Conservation (phyloP, 2,888 invertebrate species). For the Trichacis sp. region DNA sequence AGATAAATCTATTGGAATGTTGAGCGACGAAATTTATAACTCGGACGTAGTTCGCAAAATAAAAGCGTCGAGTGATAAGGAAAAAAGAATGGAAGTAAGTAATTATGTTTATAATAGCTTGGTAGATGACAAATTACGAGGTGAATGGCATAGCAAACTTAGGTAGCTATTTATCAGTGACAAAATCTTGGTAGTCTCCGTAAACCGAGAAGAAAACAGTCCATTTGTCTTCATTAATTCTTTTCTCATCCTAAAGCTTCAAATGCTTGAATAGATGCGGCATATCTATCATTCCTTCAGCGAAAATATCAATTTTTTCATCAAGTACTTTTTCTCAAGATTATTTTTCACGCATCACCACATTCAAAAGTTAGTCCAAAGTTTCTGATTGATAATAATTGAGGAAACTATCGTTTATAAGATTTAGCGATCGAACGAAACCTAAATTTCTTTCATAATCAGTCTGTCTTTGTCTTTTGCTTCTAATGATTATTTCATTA, state of each 20-base stretch:
- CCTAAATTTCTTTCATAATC: too few relatives aligned
- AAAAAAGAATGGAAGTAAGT: not conserved
- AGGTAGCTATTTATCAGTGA: constrained; percentile 7
- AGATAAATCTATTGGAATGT: too few relatives aligned
- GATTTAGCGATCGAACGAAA: too few relatives aligned
- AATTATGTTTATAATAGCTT: constrained; percentile 3
- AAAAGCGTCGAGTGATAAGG: not conserved
- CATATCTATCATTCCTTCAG: constrained; percentile 1
- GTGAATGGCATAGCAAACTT: constrained; percentile 2
- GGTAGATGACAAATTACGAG: constrained; percentile 2
- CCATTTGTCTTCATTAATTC: constrained; percentile 12
- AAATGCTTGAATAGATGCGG: constrained; percentile 1
- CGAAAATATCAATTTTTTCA: too few relatives aligned
- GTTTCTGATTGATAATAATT: too few relatives aligned
- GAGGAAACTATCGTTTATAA: too few relatives aligned
- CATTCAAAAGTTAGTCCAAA: too few relatives aligned
- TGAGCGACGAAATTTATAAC: not conserved
- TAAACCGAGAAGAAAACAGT: not conserved
- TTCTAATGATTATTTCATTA: too few relatives aligned
- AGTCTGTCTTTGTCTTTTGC: too few relatives aligned
- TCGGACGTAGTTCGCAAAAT: not conserved
- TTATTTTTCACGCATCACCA: not conserved
- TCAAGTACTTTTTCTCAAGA: not conserved
- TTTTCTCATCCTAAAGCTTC: constrained; percentile 2
- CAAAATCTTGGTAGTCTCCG: constrained; percentile 5